phyloP scores from a whole-genome alignment of 2,113 vertebrate species.

The Psephotus haematonotus region DNA sequence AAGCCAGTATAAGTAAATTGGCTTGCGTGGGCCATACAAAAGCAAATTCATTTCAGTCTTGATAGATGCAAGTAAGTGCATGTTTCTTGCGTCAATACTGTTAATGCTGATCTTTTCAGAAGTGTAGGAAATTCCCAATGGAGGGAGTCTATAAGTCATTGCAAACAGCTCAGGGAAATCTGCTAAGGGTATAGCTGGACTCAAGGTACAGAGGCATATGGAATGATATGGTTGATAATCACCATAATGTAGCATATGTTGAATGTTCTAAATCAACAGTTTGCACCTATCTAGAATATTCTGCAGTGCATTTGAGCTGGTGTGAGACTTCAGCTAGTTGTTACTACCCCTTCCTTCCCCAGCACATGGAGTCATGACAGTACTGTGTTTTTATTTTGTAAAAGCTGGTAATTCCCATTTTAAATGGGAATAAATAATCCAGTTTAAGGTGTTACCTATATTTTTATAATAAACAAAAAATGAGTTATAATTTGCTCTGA shows the following conservation, averaged over 20 bases:
- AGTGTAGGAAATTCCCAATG: background rate
- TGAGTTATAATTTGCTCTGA: background rate
- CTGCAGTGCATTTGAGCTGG: background rate
- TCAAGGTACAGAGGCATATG: background rate
- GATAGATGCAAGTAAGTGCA: background rate
- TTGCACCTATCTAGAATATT: background rate
- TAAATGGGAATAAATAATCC: background rate
- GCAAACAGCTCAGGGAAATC: background rate
- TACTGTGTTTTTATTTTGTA: background rate
- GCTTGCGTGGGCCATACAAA: background rate
- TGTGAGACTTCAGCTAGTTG: background rate
- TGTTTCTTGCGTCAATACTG: background rate
- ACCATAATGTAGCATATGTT: background rate
- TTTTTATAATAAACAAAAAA: background rate
- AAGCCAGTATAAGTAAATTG: background rate
- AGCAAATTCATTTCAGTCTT: background rate
- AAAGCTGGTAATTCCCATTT: background rate
- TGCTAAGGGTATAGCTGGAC: background rate
- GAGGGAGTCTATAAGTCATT: background rate
- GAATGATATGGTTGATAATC: background rate
- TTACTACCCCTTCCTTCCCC: background rate
- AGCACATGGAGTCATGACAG: background rate
- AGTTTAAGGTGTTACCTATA: background rate
- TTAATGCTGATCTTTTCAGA: background rate
- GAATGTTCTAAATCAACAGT: background rate